Conservation (phyloP, 2,797 vertebrate genomes). For the Lacerta viridis region DNA sequence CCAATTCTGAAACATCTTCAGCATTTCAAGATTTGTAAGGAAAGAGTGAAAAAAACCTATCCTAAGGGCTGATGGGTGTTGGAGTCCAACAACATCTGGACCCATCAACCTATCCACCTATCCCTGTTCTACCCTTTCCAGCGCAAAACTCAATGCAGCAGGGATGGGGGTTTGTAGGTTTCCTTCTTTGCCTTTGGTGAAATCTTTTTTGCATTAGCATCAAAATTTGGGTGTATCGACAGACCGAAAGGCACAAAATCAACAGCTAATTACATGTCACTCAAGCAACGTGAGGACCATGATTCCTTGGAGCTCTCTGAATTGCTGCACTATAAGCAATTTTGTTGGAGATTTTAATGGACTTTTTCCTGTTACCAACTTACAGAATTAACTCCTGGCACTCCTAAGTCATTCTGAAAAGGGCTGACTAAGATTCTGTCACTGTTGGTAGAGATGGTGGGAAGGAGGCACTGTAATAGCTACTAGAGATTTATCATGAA, state of each 20-base stretch:
- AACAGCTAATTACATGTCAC: conserved; percentile 14
- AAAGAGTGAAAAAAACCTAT: no score
- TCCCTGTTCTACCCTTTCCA: no score
- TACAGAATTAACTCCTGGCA: not conserved
- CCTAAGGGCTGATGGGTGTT: no score
- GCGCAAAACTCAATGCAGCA: no score
- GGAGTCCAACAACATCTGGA: no score
- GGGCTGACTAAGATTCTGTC: not conserved
- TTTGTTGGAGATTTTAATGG: conserved; percentile 52
- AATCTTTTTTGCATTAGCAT: no score
- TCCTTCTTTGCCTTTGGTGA: no score
- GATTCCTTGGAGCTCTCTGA: not conserved
- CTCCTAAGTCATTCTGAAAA: conserved; percentile 56
- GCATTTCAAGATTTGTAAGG: not conserved
- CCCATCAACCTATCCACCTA: no score
- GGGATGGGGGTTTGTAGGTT: no score
- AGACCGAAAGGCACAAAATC: conserved; percentile 42
- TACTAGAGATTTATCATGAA: conserved; percentile 33
- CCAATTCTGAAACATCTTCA: not conserved
- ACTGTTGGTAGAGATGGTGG: not conserved
- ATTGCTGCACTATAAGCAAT: not conserved
- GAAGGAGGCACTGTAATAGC: conserved; percentile 32
- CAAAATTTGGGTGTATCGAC: conserved; percentile 45
- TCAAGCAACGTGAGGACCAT: not conserved
- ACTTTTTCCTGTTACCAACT: conserved; percentile 47